A percentile compares a stretch with the other conserved stretches of the same genome.
Conservation (phyloP, 2,888 invertebrate species). For the Drosophila prostipennis region DNA sequence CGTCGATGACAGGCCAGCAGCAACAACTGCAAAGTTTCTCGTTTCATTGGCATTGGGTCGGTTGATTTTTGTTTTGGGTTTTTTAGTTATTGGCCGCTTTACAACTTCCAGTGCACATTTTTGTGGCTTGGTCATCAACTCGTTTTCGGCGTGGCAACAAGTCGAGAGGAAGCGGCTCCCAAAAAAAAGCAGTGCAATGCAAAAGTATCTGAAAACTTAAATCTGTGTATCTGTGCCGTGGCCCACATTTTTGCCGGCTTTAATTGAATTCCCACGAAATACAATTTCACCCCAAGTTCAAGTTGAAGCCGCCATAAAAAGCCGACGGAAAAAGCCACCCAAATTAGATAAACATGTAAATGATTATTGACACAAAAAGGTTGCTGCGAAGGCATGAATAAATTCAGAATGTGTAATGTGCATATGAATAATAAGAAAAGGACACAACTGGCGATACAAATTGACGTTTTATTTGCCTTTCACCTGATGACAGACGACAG, state of each 20-base stretch:
- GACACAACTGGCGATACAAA: conserved; percentile 76
- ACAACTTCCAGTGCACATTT: conserved; percentile 64
- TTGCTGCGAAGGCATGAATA: conserved; percentile 50
- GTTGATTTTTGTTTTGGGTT: conserved; percentile 29
- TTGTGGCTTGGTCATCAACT: conserved; percentile 74
- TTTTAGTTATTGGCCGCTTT: conserved; percentile 37
- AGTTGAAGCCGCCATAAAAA: conserved; percentile 35
- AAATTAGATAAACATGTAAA: conserved; percentile 79
- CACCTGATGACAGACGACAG: conserved; percentile 73
- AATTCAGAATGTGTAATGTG: conserved; percentile 72
- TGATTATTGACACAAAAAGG: conserved; percentile 74
- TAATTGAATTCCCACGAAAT: conserved; percentile 42
- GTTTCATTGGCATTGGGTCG: conserved; percentile 63
- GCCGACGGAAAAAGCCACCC: conserved; percentile 39
- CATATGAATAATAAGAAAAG: conserved; percentile 76
- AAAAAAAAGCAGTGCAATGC: conserved; percentile 31
- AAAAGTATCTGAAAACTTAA: conserved; percentile 14
- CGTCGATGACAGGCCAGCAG: conserved; percentile 47
- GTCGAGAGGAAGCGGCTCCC: conserved; percentile 1
- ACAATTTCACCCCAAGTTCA: conserved; percentile 44
- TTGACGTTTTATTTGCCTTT: conserved; percentile 79
- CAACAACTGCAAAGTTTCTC: conserved; percentile 46
- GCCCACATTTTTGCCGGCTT: conserved; percentile 50
- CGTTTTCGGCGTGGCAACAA: conserved; percentile 41
- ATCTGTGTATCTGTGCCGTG: conserved; percentile 45